Evolutionary conservation across 2,888 invertebrate species (phyloP), one percentile per base, ranked within the genome.

Genomic region (Acronicta alni): DNA sequence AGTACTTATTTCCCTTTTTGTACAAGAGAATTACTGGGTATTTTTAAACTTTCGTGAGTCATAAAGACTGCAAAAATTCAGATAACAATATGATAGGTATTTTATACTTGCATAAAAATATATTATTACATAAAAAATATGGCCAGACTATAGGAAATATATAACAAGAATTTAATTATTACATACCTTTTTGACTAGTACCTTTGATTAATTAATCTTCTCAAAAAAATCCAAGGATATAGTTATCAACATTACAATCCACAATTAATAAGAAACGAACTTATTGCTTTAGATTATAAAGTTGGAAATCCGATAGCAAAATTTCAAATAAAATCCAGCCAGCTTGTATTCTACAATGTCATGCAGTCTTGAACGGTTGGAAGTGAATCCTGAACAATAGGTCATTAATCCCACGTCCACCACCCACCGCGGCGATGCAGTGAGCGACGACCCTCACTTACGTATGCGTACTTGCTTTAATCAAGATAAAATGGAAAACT

Each of bases 361-460:
- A 55, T 26, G 54, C 55, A 69, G 59, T 67, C 62, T 65, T 65
- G 53, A 66, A 49, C 67, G 68, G 67, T 37, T 67, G 67, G 61
- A 52, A 61, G 54, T 66, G 67, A 55, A 67, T 75, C 64, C 60
- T 54, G 58, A 61, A 85, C 85, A 85, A 85, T 85, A 68, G 73
- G 16, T 70, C 66, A 70, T 76, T 72, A 75, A 66, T 61, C 72
- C 70, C 76, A 76, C 78, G 67, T 57, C 57, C 52, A 44, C 56
- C 58, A 45, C 64, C 23, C 60, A 26, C 47, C 38, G 58, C 42
- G 47, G 46, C 20, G 42, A 42, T 48, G 51, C 49, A 67, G 35
- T 55, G 68, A 51, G 45, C 58, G 43, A 57, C 41, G 65, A 73
- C 77, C 74, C 73, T 53, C 53, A 26, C 45, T 30, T 38, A 45